Evolutionary conservation across 2,888 invertebrate genomes (phyloP), one percentile per base, ranked within the genome.

Genomic region (Empis livida): DNA sequence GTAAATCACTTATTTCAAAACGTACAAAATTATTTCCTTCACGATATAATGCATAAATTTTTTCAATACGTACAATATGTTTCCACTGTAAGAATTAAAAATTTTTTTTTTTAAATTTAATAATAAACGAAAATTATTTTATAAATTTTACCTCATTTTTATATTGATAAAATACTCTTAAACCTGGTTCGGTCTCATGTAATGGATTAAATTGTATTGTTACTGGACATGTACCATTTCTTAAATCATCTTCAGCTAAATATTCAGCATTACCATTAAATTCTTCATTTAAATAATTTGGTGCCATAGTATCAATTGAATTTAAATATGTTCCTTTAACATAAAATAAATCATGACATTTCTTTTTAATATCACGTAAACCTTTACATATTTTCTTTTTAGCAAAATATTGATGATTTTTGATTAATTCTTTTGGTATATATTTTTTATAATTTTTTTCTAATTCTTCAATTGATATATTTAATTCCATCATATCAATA

Each of bases 251-350:
- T 42, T 63, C 65, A 4, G 65, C 62, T 48, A 66, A 57, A 47
- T 63, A 61, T 30, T 80, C 70, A 8, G 79, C 82, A 55, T 41
- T 43, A 57, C 68, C 68, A 39, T 70, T 65, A 53, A 78, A 87
- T 56, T 82, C 80, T 67, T 91, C 91, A 10, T 79, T 75, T 40
- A 89, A 70, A 67, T 90, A 91, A 61, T 84, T 84, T 1, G 89
- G 86, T 2, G 87, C 88, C 68, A 89, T 73, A n/a, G 73, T 74
- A 57, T 85, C 81, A 47, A 90, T 73, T 59, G 87, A 82, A 60
- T 82, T 80, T n/a, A 91, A 72, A 65, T 90, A 91, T 54, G 82
- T 76, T 56, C 80, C 81, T 63, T 87, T 90, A 1, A 89, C 78
- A 61, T 79, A 77, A 2, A 55, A 57, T 15, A 61, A 53, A 23